Evolutionary conservation across 1,140 invertebrate genomes (phyloP), one percentile per base, ranked within the genome.

Genomic region (Lordiphosa clarofinis): DNA sequence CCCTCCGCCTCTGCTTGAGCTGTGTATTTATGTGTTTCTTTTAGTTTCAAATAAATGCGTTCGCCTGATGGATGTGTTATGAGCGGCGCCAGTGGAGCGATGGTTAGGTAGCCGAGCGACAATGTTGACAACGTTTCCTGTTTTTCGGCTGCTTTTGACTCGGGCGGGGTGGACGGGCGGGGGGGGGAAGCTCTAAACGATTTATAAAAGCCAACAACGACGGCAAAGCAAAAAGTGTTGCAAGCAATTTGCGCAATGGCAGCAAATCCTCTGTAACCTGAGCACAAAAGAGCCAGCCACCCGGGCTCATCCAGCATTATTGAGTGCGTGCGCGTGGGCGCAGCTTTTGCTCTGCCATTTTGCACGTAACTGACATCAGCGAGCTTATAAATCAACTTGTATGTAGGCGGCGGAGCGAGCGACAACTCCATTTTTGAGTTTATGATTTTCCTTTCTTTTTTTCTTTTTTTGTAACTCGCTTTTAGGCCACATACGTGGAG

Each of bases 341-440:
- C 62, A 56, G 58, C 69, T 70, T 50, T 70, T 69, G 65, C 50
- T 62, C 50, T 62, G 57, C 65, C 67, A 70, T 70, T 69, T 70
- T 62, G 65, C 76, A 82, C 76, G 76, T 82, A 82, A 84, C 76
- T 84, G 78, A 84, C 76, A 82, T 82, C 76, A 82, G 73, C 78
- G 64, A 52, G 76, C 68, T 82, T 82, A 82, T 82, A 82, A 82
- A 82, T 82, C 76, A 82, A 82, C 73, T 84, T 82, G 76, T 49
- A 7, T 53, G 19, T 24, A 13, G 50, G 28, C 1, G 40, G 38
- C 13, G 35, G 21, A 13, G 13, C 4, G 36, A 10, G 37, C 4
- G 46, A 31, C 11, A 55, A 59, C 50, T 63, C 38, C 56, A 60
- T 61, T 79, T 79, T 81, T 49, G 76, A 81, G 76, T 82, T 82